These are phyloP conservation scores for Nephrocerus scutellatus DNA, from an alignment of 2,888 invertebrate species.

Conservation along the genomic window DNA sequence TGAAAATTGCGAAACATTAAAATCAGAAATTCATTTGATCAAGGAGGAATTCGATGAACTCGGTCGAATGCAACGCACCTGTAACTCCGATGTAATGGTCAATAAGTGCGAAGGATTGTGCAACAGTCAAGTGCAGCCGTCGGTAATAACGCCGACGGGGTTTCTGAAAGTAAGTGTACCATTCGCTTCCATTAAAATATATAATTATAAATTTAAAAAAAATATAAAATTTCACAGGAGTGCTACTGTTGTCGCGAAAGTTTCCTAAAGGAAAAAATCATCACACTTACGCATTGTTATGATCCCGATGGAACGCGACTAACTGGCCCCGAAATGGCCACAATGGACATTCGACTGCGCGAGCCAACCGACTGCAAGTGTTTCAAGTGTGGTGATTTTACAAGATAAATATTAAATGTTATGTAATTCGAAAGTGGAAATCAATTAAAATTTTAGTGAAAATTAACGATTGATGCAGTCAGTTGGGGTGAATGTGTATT, in stretches of 20 bases:
- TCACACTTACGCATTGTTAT: slow-evolving; percentile 78
- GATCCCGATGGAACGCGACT: slow-evolving; percentile 78
- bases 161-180: slow-evolving; percentile 60
- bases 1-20: slow-evolving; percentile 78
- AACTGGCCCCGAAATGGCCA: slow-evolving; percentile 59
- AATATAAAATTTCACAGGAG: no score
- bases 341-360: slow-evolving; percentile 74
- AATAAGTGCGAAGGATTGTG: slow-evolving; percentile 93
- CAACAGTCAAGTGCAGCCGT: slow-evolving; percentile 85
- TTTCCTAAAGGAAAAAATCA: slow-evolving; percentile 70
- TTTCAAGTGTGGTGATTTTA: slow-evolving; percentile 81
- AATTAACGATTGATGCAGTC: no score
- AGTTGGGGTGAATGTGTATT: no score
- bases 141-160: slow-evolving; percentile 79
- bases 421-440: no score
- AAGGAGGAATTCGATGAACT: slow-evolving; percentile 89
- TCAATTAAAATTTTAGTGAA: no score
- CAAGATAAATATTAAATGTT: no score
- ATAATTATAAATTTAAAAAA: neutral
- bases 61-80: slow-evolving; percentile 76
- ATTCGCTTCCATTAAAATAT: slow-evolving; percentile 1
- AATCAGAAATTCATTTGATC: slow-evolving; percentile 78
- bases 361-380: slow-evolving; percentile 89
- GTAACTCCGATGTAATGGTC: slow-evolving; percentile 81
- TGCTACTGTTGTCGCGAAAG: slow-evolving; percentile 89